A percentile compares a stretch with the other conserved stretches of the same genome.
Evolutionary conservation across 23 tunicate genomes (phyloP).

Genomic region (Corella eumyota): DNA sequence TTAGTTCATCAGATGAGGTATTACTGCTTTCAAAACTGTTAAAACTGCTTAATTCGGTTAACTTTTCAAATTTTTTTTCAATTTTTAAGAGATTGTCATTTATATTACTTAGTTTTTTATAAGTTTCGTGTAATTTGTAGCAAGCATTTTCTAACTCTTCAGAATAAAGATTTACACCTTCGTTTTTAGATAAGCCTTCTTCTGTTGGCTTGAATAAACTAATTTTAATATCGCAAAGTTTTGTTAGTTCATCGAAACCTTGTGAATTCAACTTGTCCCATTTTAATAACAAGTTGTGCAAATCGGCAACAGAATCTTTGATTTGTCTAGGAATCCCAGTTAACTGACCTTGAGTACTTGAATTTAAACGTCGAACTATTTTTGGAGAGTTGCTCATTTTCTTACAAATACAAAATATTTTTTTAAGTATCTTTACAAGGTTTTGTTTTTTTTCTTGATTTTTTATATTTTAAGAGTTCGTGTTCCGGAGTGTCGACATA

Average conservation of each 20-base stretch:
- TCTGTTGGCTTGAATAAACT: too few species aligned
- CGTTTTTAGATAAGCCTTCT: too few species aligned
- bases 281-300: constrained; percentile 40
- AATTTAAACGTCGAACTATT: too few species aligned
- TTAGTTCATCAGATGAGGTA: too few species aligned
- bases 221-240: constrained; percentile 24
- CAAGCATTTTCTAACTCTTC: constrained; percentile 34
- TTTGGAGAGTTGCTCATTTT: too few species aligned
- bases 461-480: constrained; percentile 30
- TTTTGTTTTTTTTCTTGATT: constrained; percentile 13
- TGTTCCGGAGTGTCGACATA: constrained; percentile 47
- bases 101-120: constrained; percentile 15
- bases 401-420: too few species aligned
- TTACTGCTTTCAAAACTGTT: background rate
- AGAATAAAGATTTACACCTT: constrained; percentile 16
- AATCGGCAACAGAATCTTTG: constrained; percentile 64
- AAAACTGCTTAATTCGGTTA: background rate
- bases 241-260: constrained; percentile 46
- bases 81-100: too few species aligned
- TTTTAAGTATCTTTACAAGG: too few species aligned
- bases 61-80: background rate
- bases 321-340: constrained; percentile 73
- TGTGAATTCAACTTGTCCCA: constrained; percentile 54
- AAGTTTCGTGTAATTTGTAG: constrained; percentile 2
- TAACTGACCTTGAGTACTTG: constrained; percentile 44